phyloP scores from a whole-genome alignment of 1,140 invertebrate species.

The Mya arenaria region DNA sequence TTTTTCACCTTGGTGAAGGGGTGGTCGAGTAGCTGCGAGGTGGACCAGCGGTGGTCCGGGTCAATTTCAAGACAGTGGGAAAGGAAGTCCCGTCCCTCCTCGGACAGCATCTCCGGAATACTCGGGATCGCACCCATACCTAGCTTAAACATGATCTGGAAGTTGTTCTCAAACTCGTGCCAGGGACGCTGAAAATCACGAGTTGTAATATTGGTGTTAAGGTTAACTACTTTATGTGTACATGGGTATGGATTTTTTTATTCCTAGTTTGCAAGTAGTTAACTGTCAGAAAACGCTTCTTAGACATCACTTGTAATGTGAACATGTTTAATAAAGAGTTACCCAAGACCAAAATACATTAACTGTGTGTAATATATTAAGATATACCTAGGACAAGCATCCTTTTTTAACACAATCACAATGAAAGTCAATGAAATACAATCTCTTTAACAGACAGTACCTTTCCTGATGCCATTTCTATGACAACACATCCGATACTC shows the following conservation, averaged over 20 bases:
- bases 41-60: slow-evolving; percentile 91
- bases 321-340: no score
- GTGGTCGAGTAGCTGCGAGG: slow-evolving; percentile 93
- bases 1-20: slow-evolving; percentile 89
- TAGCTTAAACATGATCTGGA: slow-evolving; percentile 82
- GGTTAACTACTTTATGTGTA: no score
- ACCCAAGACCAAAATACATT: no score
- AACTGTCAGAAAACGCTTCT: no score
- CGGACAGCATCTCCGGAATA: slow-evolving; percentile 94
- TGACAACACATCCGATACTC: slow-evolving; percentile 98
- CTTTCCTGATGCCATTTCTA: slow-evolving; percentile 99
- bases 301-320: background rate
- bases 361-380: no score
- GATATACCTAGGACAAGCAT: no score
- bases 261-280: no score
- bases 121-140: slow-evolving; percentile 86
- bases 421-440: no score
- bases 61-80: slow-evolving; percentile 93
- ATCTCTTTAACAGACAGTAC: no score
- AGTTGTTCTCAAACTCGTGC: slow-evolving; percentile 78
- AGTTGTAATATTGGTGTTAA: no score
- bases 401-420: no score
- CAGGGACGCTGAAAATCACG: slow-evolving; percentile 88
- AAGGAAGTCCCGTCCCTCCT: slow-evolving; percentile 86
- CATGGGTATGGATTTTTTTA: no score